Evolutionary conservation across 2,888 invertebrate genomes (phyloP).

Genomic region (Andrena dorsata): DNA sequence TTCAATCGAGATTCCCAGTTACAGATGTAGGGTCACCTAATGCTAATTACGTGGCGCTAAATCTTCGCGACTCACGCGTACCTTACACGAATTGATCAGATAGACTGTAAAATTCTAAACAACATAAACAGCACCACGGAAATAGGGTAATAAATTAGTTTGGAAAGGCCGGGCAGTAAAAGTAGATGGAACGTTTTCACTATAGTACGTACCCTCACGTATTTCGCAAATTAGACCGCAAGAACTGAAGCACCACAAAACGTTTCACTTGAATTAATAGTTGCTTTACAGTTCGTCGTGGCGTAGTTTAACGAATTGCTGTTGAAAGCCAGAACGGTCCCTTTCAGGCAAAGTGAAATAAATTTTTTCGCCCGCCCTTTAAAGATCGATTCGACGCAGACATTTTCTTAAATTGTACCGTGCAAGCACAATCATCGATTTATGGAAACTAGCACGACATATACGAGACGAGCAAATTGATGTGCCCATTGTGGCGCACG

Average conservation of each 20-base stretch:
- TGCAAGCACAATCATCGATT: conserved; percentile 62
- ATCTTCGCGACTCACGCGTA: neutral
- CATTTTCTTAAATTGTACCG: conserved; percentile 40
- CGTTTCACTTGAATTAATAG: too few species aligned
- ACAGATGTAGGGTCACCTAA: conserved; percentile 4
- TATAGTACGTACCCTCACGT: too few species aligned
- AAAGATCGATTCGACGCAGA: conserved; percentile 32
- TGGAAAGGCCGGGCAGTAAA: too few species aligned
- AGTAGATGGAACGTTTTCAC: too few species aligned
- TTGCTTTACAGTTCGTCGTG: too few species aligned
- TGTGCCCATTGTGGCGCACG: conserved; percentile 19
- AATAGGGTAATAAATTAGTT: neutral
- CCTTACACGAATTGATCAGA: neutral
- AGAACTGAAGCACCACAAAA: too few species aligned
- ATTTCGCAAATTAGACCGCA: too few species aligned
- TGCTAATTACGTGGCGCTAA: conserved; percentile 3
- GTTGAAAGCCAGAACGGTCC: neutral
- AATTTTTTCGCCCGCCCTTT: conserved; percentile 11
- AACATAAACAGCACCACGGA: neutral
- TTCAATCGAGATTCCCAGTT: conserved; percentile 12
- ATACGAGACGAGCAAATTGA: conserved; percentile 43
- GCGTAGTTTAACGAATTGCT: too few species aligned
- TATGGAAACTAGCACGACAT: conserved; percentile 49
- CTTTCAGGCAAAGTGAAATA: neutral
- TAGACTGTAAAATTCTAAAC: neutral